Base-by-base conservation (phyloP, 1,140 invertebrate genomes). In the Trichonephila clavipes region DNA sequence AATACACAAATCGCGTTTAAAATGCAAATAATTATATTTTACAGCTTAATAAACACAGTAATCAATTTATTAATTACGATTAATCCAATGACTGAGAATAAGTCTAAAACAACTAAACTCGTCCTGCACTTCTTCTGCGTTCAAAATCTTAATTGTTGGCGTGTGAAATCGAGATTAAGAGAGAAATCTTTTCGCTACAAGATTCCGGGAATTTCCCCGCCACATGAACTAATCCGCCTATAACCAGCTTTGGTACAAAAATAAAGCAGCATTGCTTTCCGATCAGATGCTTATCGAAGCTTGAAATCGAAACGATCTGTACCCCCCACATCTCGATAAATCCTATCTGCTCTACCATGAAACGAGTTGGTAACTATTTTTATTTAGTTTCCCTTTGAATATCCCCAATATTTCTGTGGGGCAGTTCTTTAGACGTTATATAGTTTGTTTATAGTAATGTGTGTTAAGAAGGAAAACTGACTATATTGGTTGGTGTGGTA, bases 261-360 rank as follows among this genome's bases (percentile, higher is more conserved):
- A 77, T 77, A 77, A 77, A 77, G 28, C 72, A 3, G 24, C 72
- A 18, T 28, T 18, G 28, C 28, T 16, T 77, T 28, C 72, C 72
- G 28, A 77, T 77, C 72, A 77, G 72, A 21, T 51, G 82, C 44
- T 24, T 58, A 83, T 24, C 82, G 44, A 83, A 83, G 19, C 82
- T 51, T 83, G 82, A 83, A 83, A 83, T 83, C 40, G 82, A 83
- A 83, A 83, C 82, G 82, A 83, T 83, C 82, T 83, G 72, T 77
- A 40, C 62, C 62, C 34, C 69, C 82, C 82, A 59, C 82, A 58
- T 83, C 82, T 2, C 18, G 44, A 83, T 83, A 83, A 83, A 83
- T 83, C 82, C 82, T 18, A 58, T 59, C 82, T 83, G 16, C 44
- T 83, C 82, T 83, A 83, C 40, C 82, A 83, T 83, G 82, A 83